A percentile compares a stretch with the other conserved stretches of the same genome.
Conservation (phyloP, 2,888 invertebrate species). For the Choreutis nemorana region DNA sequence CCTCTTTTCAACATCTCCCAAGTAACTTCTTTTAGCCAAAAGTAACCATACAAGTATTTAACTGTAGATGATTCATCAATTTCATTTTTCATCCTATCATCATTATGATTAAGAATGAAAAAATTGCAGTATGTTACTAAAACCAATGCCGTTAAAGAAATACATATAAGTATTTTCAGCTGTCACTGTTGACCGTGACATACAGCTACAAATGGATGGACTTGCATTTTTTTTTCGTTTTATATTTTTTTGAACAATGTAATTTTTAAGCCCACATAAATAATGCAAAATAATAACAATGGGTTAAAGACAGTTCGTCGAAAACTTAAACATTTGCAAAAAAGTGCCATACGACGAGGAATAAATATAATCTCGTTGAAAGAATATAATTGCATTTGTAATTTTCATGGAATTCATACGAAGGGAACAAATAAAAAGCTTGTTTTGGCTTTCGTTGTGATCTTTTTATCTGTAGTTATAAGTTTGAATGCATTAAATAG, state of each 20-base stretch:
- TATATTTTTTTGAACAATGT: background rate
- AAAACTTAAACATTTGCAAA: conserved; percentile 28
- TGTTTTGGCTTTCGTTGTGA: conserved; percentile 19
- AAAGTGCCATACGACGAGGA: conserved; percentile 30
- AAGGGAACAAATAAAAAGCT: conserved; percentile 23
- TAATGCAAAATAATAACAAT: conserved; percentile 8
- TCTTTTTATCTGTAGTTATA: conserved; percentile 26
- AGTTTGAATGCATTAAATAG: conserved; percentile 26
- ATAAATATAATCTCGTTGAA: conserved; percentile 22
- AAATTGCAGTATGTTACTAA: background rate
- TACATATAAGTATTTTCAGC: background rate
- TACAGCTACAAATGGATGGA: background rate
- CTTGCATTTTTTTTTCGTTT: background rate
- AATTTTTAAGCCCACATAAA: background rate
- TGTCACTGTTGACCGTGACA: no score
- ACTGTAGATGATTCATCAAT: no score
- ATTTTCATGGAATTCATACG: conserved; percentile 19
- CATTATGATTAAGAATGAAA: no score
- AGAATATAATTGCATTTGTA: conserved; percentile 30
- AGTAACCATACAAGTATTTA: no score
- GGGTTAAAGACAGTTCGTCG: conserved; percentile 14
- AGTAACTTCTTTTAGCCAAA: no score
- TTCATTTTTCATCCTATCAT: no score
- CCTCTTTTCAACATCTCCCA: no score
- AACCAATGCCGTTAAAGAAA: background rate